These are phyloP conservation scores for Ptychoptera albimana DNA, from an alignment of 2,888 invertebrate species.

Conservation along the genomic window DNA sequence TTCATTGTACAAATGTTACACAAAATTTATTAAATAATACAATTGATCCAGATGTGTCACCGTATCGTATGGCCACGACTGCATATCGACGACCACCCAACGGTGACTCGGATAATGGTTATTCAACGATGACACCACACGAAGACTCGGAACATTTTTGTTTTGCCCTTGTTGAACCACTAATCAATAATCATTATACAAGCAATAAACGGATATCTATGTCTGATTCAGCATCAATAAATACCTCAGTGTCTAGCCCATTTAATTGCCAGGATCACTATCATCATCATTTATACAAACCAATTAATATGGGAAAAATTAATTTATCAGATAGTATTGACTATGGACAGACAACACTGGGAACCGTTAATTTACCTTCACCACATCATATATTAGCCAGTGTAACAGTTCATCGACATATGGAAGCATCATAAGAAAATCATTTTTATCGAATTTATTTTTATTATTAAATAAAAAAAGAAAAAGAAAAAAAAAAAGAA, in stretches of 20 bases:
- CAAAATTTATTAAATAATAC: constrained; percentile 28
- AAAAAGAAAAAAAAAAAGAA: too few relatives aligned
- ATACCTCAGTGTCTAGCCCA: constrained; percentile 33
- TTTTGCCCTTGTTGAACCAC: constrained; percentile 51
- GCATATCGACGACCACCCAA: constrained; percentile 58
- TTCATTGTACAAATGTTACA: too few relatives aligned
- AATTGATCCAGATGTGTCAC: constrained; percentile 53
- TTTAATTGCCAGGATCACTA: too few relatives aligned
- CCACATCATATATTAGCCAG: constrained; percentile 58
- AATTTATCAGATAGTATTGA: constrained; percentile 31
- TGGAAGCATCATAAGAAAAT: constrained; percentile 61
- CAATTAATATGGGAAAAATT: constrained; percentile 20
- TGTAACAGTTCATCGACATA: constrained; percentile 78
- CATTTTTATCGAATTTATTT: too few relatives aligned
- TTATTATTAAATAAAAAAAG: too few relatives aligned
- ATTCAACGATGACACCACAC: constrained; percentile 86
- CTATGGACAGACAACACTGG: constrained; percentile 24
- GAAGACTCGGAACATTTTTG: constrained; percentile 76
- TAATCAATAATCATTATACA: constrained; percentile 28
- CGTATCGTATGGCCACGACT: constrained; percentile 71
- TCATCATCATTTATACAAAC: constrained; percentile 11
- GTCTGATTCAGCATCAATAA: constrained; percentile 42
- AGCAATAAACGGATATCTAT: constrained; percentile 30
- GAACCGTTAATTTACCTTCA: constrained; percentile 14
- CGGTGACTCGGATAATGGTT: constrained; percentile 74